phyloP scores from a whole-genome alignment of 2,888 invertebrate species.

The Mylabris sibirica region DNA sequence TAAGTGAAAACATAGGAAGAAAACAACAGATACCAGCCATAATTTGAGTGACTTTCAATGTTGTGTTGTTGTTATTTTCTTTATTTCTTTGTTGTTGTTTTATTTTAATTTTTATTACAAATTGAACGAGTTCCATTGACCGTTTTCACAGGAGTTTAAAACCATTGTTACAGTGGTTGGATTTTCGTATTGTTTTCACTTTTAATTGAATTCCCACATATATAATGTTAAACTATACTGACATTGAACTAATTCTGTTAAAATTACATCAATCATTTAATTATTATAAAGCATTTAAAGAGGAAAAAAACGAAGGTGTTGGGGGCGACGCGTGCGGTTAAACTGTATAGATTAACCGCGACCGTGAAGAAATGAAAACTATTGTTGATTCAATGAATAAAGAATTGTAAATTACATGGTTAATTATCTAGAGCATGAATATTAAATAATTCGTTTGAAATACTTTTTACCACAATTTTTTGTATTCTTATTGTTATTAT shows the following conservation, averaged over 20 bases:
- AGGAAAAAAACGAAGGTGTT: neutral
- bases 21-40: neutral
- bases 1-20: no score
- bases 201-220: constrained; percentile 58
- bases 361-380: constrained; percentile 49
- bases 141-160: constrained; percentile 29
- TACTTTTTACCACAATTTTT: neutral
- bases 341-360: constrained; percentile 46
- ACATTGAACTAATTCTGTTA: constrained; percentile 58
- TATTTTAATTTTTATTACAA: neutral
- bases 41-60: no score
- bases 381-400: constrained; percentile 46
- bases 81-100: neutral
- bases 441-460: constrained; percentile 31
- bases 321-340: constrained; percentile 46
- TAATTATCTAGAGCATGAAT: constrained; percentile 51
- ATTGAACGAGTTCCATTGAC: neutral
- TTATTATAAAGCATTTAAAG: neutral
- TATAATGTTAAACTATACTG: constrained; percentile 48
- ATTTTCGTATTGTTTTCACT: constrained; percentile 55
- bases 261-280: constrained; percentile 46
- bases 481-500: neutral
- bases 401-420: constrained; percentile 45
- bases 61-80: no score
- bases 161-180: constrained; percentile 30